phyloP scores from a whole-genome alignment of 2,113 vertebrate genomes.

The Actenoides lindsayi region DNA sequence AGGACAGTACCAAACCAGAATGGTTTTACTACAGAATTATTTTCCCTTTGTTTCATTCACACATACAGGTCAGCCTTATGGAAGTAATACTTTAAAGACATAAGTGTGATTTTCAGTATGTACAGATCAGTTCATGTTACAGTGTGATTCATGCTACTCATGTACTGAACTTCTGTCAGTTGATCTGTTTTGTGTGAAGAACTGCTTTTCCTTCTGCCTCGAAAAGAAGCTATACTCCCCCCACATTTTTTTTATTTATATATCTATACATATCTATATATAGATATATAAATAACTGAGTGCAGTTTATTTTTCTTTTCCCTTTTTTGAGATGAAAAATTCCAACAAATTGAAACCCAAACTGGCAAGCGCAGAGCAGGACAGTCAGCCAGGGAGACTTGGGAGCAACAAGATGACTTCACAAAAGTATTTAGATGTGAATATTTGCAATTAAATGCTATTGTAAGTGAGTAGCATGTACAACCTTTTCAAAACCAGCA shows the following conservation, averaged over 20 bases:
- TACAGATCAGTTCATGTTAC: not conserved
- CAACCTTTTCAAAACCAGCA: conserved; percentile 18
- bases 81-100: not conserved
- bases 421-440: not conserved
- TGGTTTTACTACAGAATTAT: not conserved
- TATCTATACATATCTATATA: too few species aligned
- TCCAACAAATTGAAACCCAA: not conserved
- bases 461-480: not conserved
- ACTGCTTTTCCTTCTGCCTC: not conserved
- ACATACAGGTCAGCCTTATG: not conserved
- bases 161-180: not conserved
- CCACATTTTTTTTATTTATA: not conserved
- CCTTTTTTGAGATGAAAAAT: not conserved
- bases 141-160: not conserved
- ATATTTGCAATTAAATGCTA: not conserved
- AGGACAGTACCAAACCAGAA: not conserved
- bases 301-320: not conserved
- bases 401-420: not conserved
- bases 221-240: not conserved
- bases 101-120: not conserved
- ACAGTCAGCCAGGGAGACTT: not conserved
- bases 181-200: not conserved
- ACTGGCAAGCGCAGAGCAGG: not conserved
- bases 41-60: not conserved
- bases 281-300: not conserved